Base-by-base conservation (phyloP, 2,888 invertebrate genomes). In the Zhuqinia jingwanae region DNA sequence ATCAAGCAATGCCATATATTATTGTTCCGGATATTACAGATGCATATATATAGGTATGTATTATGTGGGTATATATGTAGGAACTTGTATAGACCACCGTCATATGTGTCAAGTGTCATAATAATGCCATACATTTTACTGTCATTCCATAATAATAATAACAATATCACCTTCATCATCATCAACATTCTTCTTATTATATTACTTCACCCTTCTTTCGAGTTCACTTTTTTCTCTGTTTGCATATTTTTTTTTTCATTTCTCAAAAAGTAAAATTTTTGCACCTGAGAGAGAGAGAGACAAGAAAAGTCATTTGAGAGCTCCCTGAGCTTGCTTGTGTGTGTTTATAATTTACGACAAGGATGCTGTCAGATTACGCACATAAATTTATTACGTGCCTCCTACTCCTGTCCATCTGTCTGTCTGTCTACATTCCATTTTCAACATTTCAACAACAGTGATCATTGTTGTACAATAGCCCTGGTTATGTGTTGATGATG, bases 301-400 rank as follows among this genome's bases (percentile, higher is more conserved):
- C 36, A 36, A 6, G 8, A 36, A 3, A 36, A 36, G 36, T 6
- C 36, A 36, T 36, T 36, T n/a, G 15, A 47, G 73, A 22, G 17
- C 15, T 30, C 17, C 11, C 50, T 27, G 20, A 47, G 22, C 20
- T 11, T 22, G 13, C 17, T 77, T 78, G n/a, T 65, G 47, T n/a
- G n/a, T n/a, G n/a, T n/a, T n/a, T 20, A 80, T 50, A 27, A 80
- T 70, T 80, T 80, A 80, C 56, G 56, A 70, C 80, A 56, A 80
- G 56, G 70, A 80, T 68, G 27, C 60, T 17, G 30, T 80, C 50
- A 50, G 47, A 70, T 50, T 27, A 42, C 50, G 15, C 50, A 15
- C 70, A 45, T 70, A 47, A 80, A 70, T 68, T 47, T 25, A 63
- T 63, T 78, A 63, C 78, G 47, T 78, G 78, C 78, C 63, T 78